These are phyloP conservation scores for Echinarachnius parma DNA, from an alignment of 53 echinoderm and acorn worm species.

Conservation along the genomic window DNA sequence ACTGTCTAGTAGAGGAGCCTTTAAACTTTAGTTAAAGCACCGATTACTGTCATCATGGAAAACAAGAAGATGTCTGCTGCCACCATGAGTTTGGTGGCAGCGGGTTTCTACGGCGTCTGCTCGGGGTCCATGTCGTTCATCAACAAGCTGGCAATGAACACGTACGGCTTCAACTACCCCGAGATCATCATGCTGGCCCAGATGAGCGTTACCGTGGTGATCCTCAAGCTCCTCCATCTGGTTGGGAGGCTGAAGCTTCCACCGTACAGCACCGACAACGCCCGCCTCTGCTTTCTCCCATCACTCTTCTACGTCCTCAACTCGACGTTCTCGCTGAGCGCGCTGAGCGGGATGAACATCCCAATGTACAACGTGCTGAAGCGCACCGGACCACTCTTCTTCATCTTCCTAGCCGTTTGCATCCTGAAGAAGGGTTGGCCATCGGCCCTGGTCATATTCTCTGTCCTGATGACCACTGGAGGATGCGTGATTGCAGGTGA, in stretches of 20 bases:
- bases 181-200: constrained; percentile 68
- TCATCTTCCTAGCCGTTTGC: constrained; percentile 56
- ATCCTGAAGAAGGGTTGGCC: constrained; percentile 67
- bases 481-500: constrained; percentile 82
- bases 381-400: constrained; percentile 72
- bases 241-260: constrained; percentile 41
- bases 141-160: constrained; percentile 71
- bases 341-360: constrained; percentile 75
- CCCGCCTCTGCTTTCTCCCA: constrained; percentile 54
- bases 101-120: constrained; percentile 73
- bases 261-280: constrained; percentile 21
- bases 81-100: constrained; percentile 60
- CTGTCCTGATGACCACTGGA: constrained; percentile 48
- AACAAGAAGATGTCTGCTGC: no score
- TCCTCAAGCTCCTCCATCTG: constrained; percentile 43
- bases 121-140: constrained; percentile 83
- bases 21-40: no score
- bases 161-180: constrained; percentile 68
- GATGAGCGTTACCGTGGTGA: constrained; percentile 65
- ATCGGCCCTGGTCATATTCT: constrained; percentile 33
- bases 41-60: no score
- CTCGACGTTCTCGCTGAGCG: constrained; percentile 67
- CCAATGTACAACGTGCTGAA: constrained; percentile 92
- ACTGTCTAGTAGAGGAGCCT: no score
- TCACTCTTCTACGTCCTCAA: constrained; percentile 72